Conservation (phyloP, 2,797 vertebrate species). For the Gambusia yucatana region DNA sequence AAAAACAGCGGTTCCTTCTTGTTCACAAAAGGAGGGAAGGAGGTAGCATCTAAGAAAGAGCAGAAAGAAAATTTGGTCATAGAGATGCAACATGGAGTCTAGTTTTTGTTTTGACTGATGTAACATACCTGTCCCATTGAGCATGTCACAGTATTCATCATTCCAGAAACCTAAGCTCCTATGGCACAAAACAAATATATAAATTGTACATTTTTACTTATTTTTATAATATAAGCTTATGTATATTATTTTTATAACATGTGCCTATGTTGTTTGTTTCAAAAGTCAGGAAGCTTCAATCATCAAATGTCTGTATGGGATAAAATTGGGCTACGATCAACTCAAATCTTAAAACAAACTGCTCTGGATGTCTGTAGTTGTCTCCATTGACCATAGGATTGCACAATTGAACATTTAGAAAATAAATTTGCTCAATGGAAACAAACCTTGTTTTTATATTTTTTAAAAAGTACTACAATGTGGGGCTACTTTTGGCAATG, state of each 20-base stretch:
- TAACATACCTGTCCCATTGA: conserved; percentile 92
- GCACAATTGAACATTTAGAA: too few species aligned
- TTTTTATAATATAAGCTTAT: not conserved
- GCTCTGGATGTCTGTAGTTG: not conserved
- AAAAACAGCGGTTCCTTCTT: conserved; percentile 82
- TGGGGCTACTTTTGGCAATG: too few species aligned
- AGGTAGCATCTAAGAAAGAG: conserved; percentile 85
- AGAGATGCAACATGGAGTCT: not conserved
- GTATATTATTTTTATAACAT: too few species aligned
- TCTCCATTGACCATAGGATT: too few species aligned
- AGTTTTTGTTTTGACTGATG: not conserved
- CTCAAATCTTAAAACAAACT: not conserved
- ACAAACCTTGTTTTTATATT: too few species aligned
- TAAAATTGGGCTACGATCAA: not conserved
- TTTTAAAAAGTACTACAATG: too few species aligned
- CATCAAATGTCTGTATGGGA: not conserved
- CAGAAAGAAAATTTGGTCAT: conserved; percentile 5
- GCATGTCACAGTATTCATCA: conserved; percentile 85
- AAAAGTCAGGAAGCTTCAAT: not conserved
- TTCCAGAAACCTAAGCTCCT: conserved; percentile 84
- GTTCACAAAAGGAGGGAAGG: conserved; percentile 89
- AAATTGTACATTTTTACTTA: not conserved
- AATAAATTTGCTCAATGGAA: too few species aligned
- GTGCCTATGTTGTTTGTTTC: not conserved
- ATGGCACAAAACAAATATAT: conserved; percentile 18